Evolutionary conservation across 2,888 invertebrate genomes (phyloP).

Genomic region (Morinoia aosen): DNA sequence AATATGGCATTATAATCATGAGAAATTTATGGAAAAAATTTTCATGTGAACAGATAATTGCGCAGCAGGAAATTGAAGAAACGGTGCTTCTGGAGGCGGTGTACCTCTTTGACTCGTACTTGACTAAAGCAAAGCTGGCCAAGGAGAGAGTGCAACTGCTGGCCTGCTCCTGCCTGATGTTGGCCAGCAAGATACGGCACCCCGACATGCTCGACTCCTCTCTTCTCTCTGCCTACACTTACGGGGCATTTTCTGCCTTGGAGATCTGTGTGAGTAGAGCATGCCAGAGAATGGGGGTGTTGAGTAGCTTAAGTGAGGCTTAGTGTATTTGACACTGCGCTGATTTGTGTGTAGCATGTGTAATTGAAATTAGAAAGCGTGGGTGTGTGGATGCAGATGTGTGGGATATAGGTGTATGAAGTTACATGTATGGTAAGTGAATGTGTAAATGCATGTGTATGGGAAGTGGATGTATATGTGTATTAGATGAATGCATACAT

Average conservation of each 20-base stretch:
- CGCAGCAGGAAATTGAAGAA: background rate
- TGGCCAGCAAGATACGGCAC: background rate
- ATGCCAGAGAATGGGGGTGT: background rate
- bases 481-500: no score
- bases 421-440: no score
- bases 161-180: background rate
- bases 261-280: background rate
- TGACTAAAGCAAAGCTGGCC: background rate
- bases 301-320: no score
- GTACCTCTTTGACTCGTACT: background rate
- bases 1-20: no score
- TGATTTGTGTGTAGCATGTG: no score
- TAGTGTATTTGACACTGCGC: no score
- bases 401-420: no score
- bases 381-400: no score
- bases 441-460: no score
- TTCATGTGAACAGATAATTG: background rate
- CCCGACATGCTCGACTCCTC: background rate
- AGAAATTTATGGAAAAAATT: background rate
- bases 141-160: background rate
- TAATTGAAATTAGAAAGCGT: no score
- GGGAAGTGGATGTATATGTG: no score
- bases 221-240: background rate
- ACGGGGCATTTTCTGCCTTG: background rate
- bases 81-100: background rate